phyloP scores from a whole-genome alignment of 2,888 invertebrate species.

The Ceramica pisi region DNA sequence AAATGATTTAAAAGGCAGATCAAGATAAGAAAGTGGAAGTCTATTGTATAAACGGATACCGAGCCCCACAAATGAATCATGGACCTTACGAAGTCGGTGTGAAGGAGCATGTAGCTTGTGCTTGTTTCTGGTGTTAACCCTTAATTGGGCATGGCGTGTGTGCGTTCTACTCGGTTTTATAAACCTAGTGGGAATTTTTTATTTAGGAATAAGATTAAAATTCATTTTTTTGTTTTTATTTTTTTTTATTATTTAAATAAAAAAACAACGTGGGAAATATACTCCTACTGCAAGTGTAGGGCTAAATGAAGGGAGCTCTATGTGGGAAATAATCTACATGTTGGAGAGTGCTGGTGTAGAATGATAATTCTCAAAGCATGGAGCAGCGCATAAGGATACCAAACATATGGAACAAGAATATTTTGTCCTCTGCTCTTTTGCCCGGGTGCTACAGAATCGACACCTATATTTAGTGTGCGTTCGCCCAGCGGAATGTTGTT shows the following conservation, averaged over 20 bases:
- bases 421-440: conserved; percentile 42
- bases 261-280: conserved; percentile 32
- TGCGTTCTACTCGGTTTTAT: conserved; percentile 22
- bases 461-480: too few species aligned
- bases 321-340: conserved; percentile 34
- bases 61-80: too few species aligned
- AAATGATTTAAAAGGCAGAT: too few species aligned
- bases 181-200: conserved; percentile 32
- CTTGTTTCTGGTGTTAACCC: too few species aligned
- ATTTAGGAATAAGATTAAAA: conserved; percentile 21
- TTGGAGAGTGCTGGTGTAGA: conserved; percentile 30
- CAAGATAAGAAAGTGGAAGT: too few species aligned
- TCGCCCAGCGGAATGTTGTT: too few species aligned
- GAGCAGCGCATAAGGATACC: conserved; percentile 41
- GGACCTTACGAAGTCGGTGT: too few species aligned
- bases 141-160: conserved; percentile 27
- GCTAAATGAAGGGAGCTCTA: conserved; percentile 26
- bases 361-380: conserved; percentile 43
- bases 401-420: conserved; percentile 45
- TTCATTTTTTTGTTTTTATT: conserved; percentile 4
- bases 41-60: too few species aligned
- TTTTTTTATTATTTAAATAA: background rate
- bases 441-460: conserved; percentile 43
- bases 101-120: too few species aligned
- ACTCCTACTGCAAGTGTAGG: conserved; percentile 22